These are phyloP conservation scores for Ooceraea biroi DNA, from an alignment of 1,140 invertebrate genomes.

Conservation along the genomic window DNA sequence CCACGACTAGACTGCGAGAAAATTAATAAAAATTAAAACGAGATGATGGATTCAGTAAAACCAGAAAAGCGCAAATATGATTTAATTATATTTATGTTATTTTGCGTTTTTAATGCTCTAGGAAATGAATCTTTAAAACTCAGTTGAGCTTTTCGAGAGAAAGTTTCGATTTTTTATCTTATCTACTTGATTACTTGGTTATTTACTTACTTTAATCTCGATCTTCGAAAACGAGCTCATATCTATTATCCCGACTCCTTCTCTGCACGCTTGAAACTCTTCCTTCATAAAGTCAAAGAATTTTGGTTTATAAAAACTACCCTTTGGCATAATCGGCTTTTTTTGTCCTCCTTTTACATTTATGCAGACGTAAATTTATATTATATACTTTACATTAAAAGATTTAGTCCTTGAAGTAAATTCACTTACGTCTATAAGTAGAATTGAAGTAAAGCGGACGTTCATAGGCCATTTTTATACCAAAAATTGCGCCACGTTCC, in stretches of 20 bases:
- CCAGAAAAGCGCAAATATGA: background rate
- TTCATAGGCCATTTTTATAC: slow-evolving; percentile 95
- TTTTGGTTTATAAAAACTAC: slow-evolving; percentile 90
- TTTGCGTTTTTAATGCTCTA: background rate
- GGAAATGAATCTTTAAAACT: background rate
- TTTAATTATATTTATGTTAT: background rate
- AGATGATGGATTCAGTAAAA: slow-evolving; percentile 20
- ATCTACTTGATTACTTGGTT: background rate
- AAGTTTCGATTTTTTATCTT: background rate
- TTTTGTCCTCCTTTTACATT: slow-evolving; percentile 81
- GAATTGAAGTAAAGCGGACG: slow-evolving; percentile 89
- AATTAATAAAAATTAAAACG: slow-evolving; percentile 40
- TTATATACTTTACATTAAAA: background rate
- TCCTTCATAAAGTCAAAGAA: slow-evolving; percentile 92
- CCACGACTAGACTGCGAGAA: slow-evolving; percentile 86
- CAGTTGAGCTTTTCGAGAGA: background rate
- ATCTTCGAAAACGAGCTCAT: slow-evolving; percentile 95
- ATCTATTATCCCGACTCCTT: slow-evolving; percentile 93
- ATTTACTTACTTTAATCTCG: slow-evolving; percentile 89
- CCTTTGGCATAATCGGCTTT: slow-evolving; percentile 86
- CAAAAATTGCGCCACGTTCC: slow-evolving; percentile 92
- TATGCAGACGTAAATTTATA: slow-evolving; percentile 41
- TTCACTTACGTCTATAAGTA: slow-evolving; percentile 84
- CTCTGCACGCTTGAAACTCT: slow-evolving; percentile 93
- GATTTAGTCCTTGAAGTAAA: slow-evolving; percentile 6